Percentiles rank a stretch among this genome's conserved stretches.
Evolutionary conservation across 2,113 vertebrate species (phyloP).

Genomic region (Scortum barcoo): DNA sequence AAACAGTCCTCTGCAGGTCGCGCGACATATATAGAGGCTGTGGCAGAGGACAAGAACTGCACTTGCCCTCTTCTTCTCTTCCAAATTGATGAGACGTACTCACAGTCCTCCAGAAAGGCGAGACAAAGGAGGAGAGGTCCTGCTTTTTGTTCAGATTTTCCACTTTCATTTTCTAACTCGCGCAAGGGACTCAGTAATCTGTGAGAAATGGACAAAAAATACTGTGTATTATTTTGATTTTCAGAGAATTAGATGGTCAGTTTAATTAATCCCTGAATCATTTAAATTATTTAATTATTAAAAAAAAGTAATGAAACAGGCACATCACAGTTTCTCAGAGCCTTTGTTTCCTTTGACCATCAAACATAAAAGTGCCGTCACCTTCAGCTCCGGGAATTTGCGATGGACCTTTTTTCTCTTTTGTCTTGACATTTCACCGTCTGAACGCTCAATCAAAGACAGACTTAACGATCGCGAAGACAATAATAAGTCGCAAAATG

Average conservation of each 20-base stretch:
- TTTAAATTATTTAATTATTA: background rate
- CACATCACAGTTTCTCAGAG: background rate
- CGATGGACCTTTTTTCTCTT: background rate
- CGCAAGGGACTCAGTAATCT: background rate
- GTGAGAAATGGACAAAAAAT: background rate
- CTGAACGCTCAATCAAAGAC: background rate
- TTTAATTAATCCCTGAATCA: background rate
- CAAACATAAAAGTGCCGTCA: background rate
- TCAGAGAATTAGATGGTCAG: background rate
- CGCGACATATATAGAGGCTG: conserved; percentile 27
- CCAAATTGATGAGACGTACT: conserved; percentile 26
- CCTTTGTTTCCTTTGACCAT: background rate
- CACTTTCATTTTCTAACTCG: background rate
- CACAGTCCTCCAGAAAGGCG: background rate
- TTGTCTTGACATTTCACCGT: background rate
- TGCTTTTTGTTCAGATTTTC: conserved; percentile 6
- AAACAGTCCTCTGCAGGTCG: conserved; percentile 34
- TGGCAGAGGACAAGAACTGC: conserved; percentile 3
- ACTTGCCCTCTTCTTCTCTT: background rate
- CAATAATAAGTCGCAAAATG: background rate
- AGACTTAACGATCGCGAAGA: background rate
- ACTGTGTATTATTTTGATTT: background rate
- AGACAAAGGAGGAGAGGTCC: background rate
- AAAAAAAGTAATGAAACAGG: background rate
- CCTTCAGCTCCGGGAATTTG: background rate